Evolutionary conservation across 2,113 vertebrate genomes (phyloP).

Genomic region (Parus major): DNA sequence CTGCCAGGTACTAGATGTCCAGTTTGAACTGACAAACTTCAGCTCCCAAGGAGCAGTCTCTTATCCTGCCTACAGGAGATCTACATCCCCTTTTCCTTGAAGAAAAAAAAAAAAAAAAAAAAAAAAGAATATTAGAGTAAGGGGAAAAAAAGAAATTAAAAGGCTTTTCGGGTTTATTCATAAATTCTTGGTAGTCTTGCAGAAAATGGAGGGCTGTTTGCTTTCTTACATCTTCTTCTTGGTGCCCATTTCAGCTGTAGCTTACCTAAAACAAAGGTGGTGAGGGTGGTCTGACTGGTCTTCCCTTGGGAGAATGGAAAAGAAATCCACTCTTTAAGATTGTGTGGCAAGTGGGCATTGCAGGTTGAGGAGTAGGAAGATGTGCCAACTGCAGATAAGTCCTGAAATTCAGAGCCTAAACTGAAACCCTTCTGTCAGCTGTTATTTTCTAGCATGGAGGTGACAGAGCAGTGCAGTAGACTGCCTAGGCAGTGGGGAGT

Average conservation of each 20-base stretch:
- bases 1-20: constrained; percentile 34
- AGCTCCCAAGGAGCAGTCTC: background rate
- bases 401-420: background rate
- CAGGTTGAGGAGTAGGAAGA: background rate
- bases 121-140: background rate
- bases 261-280: background rate
- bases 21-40: background rate
- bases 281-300: fast-evolving
- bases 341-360: fast-evolving
- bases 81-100: background rate
- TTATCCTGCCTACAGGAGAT: background rate
- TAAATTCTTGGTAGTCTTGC: background rate
- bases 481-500: background rate
- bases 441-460: background rate
- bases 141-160: background rate
- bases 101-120: background rate
- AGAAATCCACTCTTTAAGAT: background rate
- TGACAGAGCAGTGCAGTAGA: background rate
- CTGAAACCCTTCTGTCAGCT: background rate
- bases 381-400: background rate
- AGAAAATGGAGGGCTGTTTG: background rate
- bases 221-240: background rate
- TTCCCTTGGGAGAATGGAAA: background rate
- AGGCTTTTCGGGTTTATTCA: background rate
- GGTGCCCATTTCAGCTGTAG: background rate